phyloP scores from a whole-genome alignment of 92 coral and sea anemone genomes.

The Meandrina meandrites region DNA sequence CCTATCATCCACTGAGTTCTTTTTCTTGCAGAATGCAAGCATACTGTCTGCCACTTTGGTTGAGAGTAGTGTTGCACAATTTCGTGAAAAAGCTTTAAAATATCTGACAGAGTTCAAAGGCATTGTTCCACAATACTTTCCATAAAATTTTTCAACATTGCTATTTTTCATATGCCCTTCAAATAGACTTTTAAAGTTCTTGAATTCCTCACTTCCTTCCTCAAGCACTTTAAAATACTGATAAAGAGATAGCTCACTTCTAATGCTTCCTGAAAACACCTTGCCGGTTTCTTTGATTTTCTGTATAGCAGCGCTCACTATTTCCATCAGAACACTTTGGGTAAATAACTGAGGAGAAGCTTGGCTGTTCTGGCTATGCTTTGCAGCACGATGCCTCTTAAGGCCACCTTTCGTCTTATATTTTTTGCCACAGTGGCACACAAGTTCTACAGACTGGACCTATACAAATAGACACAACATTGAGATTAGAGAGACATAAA shows the following conservation, averaged over 20 bases:
- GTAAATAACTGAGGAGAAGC: constrained; percentile 19
- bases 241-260: constrained; percentile 34
- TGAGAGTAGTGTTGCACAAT: constrained; percentile 48
- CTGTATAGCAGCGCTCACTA: constrained; percentile 31
- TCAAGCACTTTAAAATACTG: constrained; percentile 34
- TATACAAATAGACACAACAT: too few relatives aligned
- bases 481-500: too few relatives aligned
- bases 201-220: constrained; percentile 52
- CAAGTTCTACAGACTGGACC: too few relatives aligned
- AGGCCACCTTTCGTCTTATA: constrained; percentile 57
- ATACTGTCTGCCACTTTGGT: constrained; percentile 65
- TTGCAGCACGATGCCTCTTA: constrained; percentile 49
- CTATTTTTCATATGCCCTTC: constrained; percentile 57
- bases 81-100: constrained; percentile 32
- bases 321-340: constrained; percentile 20
- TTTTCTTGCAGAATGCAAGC: constrained; percentile 37
- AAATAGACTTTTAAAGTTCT: constrained; percentile 30
- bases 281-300: constrained; percentile 40
- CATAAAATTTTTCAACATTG: constrained; percentile 54
- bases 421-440: constrained; percentile 39
- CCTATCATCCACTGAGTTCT: constrained; percentile 18
- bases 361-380: constrained; percentile 34
- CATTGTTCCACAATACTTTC: constrained; percentile 38
- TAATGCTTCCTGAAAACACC: constrained; percentile 15
- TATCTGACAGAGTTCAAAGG: constrained; percentile 37